phyloP scores from a whole-genome alignment of 2,888 invertebrate genomes.

The Ochropleura leucogaster region DNA sequence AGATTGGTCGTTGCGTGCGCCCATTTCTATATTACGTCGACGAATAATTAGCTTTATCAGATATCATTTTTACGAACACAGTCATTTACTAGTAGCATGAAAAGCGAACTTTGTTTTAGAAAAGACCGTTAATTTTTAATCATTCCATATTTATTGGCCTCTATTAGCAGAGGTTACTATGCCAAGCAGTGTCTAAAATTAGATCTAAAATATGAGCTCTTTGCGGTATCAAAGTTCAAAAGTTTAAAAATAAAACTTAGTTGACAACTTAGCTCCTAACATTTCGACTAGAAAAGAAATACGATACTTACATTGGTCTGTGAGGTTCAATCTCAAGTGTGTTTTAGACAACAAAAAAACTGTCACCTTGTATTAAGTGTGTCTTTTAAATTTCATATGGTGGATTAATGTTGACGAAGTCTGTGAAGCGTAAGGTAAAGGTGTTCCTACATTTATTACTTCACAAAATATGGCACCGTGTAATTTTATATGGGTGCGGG shows the following conservation, averaged over 20 bases:
- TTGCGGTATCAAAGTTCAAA: conserved; percentile 6
- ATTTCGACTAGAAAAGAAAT: conserved; percentile 70
- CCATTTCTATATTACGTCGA: conserved; percentile 83
- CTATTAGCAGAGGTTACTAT: conserved; percentile 20
- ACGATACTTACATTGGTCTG: conserved; percentile 63
- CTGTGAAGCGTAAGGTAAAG: conserved; percentile 80
- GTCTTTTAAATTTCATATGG: conserved; percentile 81
- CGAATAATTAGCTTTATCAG: conserved; percentile 87
- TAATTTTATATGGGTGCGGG: conserved; percentile 83
- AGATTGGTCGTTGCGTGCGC: conserved; percentile 86
- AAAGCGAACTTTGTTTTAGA: conserved; percentile 76
- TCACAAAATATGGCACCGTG: conserved; percentile 84
- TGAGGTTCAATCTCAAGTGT: conserved; percentile 65
- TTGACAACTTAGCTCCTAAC: conserved; percentile 57
- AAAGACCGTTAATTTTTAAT: conserved; percentile 64
- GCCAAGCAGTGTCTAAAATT: conserved; percentile 17
- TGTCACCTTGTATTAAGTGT: conserved; percentile 81
- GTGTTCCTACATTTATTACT: conserved; percentile 81
- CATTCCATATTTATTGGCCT: conserved; percentile 52
- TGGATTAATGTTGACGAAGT: conserved; percentile 79
- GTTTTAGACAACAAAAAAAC: conserved; percentile 79
- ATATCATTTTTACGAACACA: conserved; percentile 83
- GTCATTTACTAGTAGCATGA: conserved; percentile 83
- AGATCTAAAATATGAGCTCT: conserved; percentile 2
- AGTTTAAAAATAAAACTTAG: conserved; percentile 2